A percentile compares a stretch with the other conserved stretches of the same genome.
phyloP scores from a whole-genome alignment of 2,113 vertebrate genomes.

The Dasypus novemcinctus region DNA sequence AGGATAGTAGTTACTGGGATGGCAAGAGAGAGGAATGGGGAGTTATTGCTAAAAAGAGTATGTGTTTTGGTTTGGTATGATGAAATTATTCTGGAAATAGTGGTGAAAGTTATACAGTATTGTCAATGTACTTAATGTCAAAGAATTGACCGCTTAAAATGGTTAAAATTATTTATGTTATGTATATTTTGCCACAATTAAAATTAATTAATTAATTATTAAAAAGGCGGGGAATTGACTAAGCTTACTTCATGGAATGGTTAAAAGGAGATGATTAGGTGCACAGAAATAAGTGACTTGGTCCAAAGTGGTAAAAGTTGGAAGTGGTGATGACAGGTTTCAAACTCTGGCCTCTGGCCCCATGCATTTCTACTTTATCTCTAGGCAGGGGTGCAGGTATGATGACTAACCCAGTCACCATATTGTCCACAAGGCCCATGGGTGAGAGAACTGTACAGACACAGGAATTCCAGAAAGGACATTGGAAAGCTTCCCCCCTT shows the following conservation, averaged over 20 bases:
- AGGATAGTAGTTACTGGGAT: too few relatives aligned
- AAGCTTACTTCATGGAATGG: not conserved
- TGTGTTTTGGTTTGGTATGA: too few relatives aligned
- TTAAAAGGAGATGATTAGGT: not conserved
- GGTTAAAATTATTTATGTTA: too few relatives aligned
- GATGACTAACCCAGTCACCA: not conserved
- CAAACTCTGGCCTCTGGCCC: not conserved
- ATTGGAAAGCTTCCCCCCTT: rapidly evolving
- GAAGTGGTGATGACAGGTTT: not conserved
- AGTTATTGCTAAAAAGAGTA: too few relatives aligned
- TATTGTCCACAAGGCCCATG: not conserved
- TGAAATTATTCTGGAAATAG: too few relatives aligned
- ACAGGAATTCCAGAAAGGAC: not conserved
- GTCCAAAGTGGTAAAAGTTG: not conserved
- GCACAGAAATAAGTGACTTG: not conserved
- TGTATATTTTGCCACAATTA: too few relatives aligned
- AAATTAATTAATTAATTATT: too few relatives aligned
- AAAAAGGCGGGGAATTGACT: not conserved
- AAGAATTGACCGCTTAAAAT: too few relatives aligned
- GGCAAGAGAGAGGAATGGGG: too few relatives aligned
- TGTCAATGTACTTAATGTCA: too few relatives aligned
- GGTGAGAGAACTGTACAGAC: not conserved
- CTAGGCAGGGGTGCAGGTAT: not conserved
- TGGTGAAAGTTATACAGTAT: too few relatives aligned
- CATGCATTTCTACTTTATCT: not conserved